Base-by-base conservation (phyloP, 2,797 vertebrate genomes). In the Sebastes iracundus region DNA sequence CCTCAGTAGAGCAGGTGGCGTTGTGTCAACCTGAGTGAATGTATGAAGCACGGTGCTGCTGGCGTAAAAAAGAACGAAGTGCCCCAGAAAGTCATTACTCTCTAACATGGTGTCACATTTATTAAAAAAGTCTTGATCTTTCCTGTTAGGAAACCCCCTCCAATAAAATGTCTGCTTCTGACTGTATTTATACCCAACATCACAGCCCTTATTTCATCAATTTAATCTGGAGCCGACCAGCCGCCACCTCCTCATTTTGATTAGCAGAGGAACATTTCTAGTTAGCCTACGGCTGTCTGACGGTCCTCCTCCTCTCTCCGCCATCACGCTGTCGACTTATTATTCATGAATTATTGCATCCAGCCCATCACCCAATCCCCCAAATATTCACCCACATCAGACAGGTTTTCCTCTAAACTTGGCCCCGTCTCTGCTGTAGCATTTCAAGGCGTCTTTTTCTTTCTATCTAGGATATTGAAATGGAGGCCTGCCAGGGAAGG, bases 331-430 rank as follows among this genome's bases (percentile, higher is more conserved):
- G 35, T 42, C 8, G 22, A 72, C 32, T 80, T 79, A 72, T 28
- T 86, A 83, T 86, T 74, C 82, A 72, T 59, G 23, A 42, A 33
- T 78, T 20, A 79, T 82, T 56, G 16, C 77, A 68, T 46, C 61
- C 6, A 53, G 6, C 28, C 5, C 53, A 42, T 77, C 70, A 20
- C 65, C 64, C 79, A 66, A 8, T 52, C 58, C 46, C 63, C 32
- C 61, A 23, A 3, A 22, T 56, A 67, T 56, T 74, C 68, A 18
- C 28, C 73, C 52, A 38, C 67, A 78, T 76, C 67, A 55, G 11
- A 20, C 33, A 64, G 12, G 56, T 53, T 69, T 79, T 25, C 22
- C 27, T 75, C 33, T 58, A 32, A 74, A 82, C 32, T 20, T 12
- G 28, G 49, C 72, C 23, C 8, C 2, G 4, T 79, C 27, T 60